Conservation (phyloP, 2,888 invertebrate genomes). For the Leptinotarsa rubiginosa region DNA sequence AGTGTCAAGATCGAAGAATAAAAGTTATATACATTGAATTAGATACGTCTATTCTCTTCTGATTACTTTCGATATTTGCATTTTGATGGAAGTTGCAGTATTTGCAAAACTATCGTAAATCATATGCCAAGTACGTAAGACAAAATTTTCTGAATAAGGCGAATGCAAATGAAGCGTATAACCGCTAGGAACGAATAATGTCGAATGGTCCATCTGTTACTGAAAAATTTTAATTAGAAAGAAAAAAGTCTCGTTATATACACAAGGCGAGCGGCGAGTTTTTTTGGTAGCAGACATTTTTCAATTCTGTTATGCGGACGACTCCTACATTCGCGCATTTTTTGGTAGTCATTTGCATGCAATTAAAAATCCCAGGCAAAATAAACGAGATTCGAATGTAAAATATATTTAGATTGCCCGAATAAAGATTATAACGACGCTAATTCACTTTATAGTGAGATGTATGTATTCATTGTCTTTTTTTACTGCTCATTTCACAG, state of each 20-base stretch:
- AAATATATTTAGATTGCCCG: neutral
- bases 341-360: slow-evolving; percentile 23
- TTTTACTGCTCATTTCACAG: too few species aligned
- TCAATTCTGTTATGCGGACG: neutral
- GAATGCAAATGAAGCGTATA: slow-evolving; percentile 21
- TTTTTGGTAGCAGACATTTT: slow-evolving; percentile 14
- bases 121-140: neutral
- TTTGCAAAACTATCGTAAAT: neutral
- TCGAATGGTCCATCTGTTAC: slow-evolving; percentile 11
- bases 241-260: slow-evolving; percentile 15
- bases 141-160: slow-evolving; percentile 12
- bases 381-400: slow-evolving; percentile 8
- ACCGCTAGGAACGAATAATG: slow-evolving; percentile 14
- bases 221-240: slow-evolving; percentile 17
- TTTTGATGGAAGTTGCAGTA: neutral
- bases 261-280: slow-evolving; percentile 14
- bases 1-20: too few species aligned
- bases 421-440: too few species aligned
- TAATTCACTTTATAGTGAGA: too few species aligned
- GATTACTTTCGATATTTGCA: neutral
- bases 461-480: too few species aligned
- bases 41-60: too few species aligned
- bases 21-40: too few species aligned
- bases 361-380: slow-evolving; percentile 14
- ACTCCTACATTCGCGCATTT: slow-evolving; percentile 12